A percentile compares a stretch with the other conserved stretches of the same genome.
These are phyloP conservation scores for Melikaiella ostensackeni DNA, from an alignment of 2,888 invertebrate species.

Conservation along the genomic window DNA sequence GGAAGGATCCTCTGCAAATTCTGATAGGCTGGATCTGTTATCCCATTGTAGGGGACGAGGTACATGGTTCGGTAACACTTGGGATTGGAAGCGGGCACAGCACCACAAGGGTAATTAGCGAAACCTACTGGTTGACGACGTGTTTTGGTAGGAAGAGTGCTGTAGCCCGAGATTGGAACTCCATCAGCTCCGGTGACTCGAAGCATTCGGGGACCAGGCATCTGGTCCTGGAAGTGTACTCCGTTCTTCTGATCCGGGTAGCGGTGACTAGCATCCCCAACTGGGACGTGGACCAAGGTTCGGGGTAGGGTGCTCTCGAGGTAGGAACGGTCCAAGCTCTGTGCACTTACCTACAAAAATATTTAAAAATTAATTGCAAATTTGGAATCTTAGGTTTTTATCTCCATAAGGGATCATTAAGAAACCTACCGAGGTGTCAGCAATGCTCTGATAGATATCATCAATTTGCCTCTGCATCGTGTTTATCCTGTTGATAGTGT, in stretches of 20 bases:
- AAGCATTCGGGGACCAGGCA: constrained; percentile 59
- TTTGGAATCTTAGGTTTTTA: no score
- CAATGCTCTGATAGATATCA: constrained; percentile 74
- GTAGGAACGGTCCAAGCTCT: constrained; percentile 57
- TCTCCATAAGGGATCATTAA: constrained; percentile 1
- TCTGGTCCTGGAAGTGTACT: constrained; percentile 63
- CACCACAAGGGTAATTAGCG: constrained; percentile 65
- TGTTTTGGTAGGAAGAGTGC: constrained; percentile 59
- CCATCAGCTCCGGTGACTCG: constrained; percentile 66
- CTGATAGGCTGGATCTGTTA: constrained; percentile 74
- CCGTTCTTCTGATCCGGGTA: constrained; percentile 66
- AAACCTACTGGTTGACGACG: constrained; percentile 50
- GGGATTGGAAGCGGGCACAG: constrained; percentile 58
- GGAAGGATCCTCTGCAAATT: constrained; percentile 73
- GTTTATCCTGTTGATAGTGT: constrained; percentile 72
- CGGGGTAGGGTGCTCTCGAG: constrained; percentile 66
- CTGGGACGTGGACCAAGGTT: constrained; percentile 48
- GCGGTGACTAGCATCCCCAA: constrained; percentile 55
- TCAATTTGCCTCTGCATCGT: constrained; percentile 73
- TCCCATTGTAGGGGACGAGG: constrained; percentile 73
- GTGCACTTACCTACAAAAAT: constrained; percentile 19
- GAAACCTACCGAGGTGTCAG: constrained; percentile 66
- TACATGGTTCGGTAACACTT: constrained; percentile 75
- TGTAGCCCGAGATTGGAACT: constrained; percentile 56
- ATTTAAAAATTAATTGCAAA: not conserved